These are phyloP conservation scores for Sinodicranocentrus sp. DNA, from an alignment of 2,888 invertebrate genomes.

Conservation along the genomic window DNA sequence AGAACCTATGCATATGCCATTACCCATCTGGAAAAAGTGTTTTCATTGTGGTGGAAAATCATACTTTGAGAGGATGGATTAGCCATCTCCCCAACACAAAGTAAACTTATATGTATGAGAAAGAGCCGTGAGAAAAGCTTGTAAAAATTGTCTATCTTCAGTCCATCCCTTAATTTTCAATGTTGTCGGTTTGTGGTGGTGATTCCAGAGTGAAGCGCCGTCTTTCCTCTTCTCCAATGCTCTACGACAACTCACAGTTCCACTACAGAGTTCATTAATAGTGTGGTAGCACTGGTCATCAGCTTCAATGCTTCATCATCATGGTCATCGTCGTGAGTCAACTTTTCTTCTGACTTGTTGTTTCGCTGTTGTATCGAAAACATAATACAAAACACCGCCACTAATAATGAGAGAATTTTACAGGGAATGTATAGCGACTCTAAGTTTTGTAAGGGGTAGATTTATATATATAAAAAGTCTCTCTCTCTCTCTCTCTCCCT, in stretches of 20 bases:
- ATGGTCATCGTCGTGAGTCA: slow-evolving; percentile 54
- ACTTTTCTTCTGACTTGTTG: slow-evolving; percentile 35
- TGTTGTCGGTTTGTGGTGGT: slow-evolving; percentile 50
- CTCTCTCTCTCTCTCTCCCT: slow-evolving; percentile 1
- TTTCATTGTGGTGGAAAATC: background rate
- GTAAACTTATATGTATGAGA: slow-evolving; percentile 45
- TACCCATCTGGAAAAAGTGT: background rate
- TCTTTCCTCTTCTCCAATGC: background rate
- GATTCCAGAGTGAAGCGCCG: slow-evolving; percentile 57
- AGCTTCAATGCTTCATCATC: slow-evolving; percentile 32
- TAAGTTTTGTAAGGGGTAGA: slow-evolving; percentile 17
- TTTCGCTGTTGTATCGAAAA: slow-evolving; percentile 52
- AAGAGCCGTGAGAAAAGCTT: slow-evolving; percentile 66
- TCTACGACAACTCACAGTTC: background rate
- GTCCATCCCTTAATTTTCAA: slow-evolving; percentile 43
- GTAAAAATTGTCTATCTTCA: slow-evolving; percentile 65
- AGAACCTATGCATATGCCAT: background rate
- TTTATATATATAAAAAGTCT: background rate
- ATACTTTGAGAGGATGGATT: background rate
- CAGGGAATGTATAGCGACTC: slow-evolving; percentile 18
- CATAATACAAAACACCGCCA: slow-evolving; percentile 63
- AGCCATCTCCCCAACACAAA: background rate
- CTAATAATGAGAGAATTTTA: slow-evolving; percentile 60
- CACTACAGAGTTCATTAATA: slow-evolving; percentile 42
- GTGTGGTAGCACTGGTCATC: slow-evolving; percentile 40